Evolutionary conservation across 2,888 invertebrate genomes (phyloP).

Genomic region (Acronicta psi): DNA sequence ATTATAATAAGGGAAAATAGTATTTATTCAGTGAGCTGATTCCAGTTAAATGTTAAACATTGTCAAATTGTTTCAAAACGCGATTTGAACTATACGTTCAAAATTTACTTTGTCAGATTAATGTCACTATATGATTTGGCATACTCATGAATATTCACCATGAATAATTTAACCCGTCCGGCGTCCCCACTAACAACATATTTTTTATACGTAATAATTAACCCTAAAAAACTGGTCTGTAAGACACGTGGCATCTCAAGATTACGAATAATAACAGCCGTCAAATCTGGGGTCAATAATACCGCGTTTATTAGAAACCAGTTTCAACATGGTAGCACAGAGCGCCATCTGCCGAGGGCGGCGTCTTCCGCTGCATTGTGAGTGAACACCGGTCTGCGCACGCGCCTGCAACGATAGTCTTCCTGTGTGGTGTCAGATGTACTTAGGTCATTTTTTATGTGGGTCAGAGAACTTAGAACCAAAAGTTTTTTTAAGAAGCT

Average conservation of each 20-base stretch:
- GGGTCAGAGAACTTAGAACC: conserved; percentile 52
- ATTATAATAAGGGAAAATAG: too few species aligned
- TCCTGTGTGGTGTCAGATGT: conserved; percentile 51
- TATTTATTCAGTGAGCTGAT: too few species aligned
- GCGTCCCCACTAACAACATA: background rate
- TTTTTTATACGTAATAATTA: conserved; percentile 30
- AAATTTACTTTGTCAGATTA: too few species aligned
- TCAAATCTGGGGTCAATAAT: conserved; percentile 78
- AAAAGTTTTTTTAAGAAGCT: background rate
- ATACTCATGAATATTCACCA: conserved; percentile 5
- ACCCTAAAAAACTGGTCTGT: conserved; percentile 37
- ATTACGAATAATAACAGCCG: conserved; percentile 58
- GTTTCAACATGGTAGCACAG: conserved; percentile 72
- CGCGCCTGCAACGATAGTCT: conserved; percentile 74
- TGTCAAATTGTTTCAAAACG: too few species aligned
- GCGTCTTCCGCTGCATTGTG: conserved; percentile 87
- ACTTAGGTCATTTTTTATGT: conserved; percentile 52
- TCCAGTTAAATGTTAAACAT: too few species aligned
- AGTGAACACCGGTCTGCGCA: conserved; percentile 77
- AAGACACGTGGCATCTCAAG: conserved; percentile 66
- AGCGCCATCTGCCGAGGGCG: conserved; percentile 82
- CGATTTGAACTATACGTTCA: too few species aligned
- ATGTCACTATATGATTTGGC: too few species aligned
- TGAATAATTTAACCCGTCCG: background rate
- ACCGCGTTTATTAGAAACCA: conserved; percentile 71